A percentile compares a stretch with the other conserved stretches of the same genome.
Conservation (phyloP, 1,140 invertebrate species). For the Ctenoplectra terminalis region DNA sequence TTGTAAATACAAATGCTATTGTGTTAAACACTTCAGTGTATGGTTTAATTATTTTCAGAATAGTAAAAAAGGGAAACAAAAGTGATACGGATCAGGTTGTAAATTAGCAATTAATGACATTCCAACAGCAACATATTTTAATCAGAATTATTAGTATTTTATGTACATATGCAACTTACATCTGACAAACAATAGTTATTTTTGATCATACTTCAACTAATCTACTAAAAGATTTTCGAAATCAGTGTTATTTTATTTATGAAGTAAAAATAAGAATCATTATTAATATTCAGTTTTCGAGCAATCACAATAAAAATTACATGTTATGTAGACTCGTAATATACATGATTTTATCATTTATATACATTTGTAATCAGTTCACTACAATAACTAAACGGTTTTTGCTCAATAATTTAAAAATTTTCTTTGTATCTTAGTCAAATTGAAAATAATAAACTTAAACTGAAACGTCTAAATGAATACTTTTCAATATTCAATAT, state of each 20-base stretch:
- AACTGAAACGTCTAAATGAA: conserved; percentile 7
- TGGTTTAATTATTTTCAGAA: conserved; percentile 75
- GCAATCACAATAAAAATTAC: conserved; percentile 25
- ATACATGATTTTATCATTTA: conserved; percentile 37
- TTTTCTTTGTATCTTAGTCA: conserved; percentile 18
- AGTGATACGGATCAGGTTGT: conserved; percentile 67
- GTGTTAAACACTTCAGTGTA: conserved; percentile 18
- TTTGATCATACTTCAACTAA: conserved; percentile 59
- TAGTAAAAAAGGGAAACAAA: conserved; percentile 79
- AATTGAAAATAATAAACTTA: conserved; percentile 10
- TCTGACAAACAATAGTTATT: conserved; percentile 47
- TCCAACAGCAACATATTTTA: conserved; percentile 71
- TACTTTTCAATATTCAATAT: conserved; percentile 6
- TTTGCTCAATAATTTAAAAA: conserved; percentile 13
- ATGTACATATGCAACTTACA: conserved; percentile 74
- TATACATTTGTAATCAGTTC: conserved; percentile 7
- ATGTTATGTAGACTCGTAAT: conserved; percentile 21
- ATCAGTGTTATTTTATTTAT: conserved; percentile 76
- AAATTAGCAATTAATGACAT: conserved; percentile 73
- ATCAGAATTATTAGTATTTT: conserved; percentile 72
- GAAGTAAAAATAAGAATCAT: conserved; percentile 69
- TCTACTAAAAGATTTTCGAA: conserved; percentile 68
- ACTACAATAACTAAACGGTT: background rate
- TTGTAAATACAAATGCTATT: conserved; percentile 19
- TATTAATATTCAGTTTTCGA: conserved; percentile 50